Conservation (phyloP, 2,888 invertebrate species). For the Leucophora obtusa region DNA sequence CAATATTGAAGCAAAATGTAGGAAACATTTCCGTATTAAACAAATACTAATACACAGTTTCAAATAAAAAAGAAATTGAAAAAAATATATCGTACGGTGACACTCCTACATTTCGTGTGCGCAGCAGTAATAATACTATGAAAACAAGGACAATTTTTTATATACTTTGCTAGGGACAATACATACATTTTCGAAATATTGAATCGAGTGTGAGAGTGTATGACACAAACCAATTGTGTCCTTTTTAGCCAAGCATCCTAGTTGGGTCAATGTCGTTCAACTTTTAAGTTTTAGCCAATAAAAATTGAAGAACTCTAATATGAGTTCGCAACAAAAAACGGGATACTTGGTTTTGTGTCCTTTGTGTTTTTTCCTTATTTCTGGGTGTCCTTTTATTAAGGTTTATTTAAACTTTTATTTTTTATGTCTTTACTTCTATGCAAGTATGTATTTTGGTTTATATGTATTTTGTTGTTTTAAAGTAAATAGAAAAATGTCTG, state of each 20-base stretch:
- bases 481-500: constrained; percentile 52
- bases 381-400: constrained; percentile 4
- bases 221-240: constrained; percentile 70
- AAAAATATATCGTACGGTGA: constrained; percentile 48
- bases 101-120: constrained; percentile 65
- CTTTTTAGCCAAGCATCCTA: constrained; percentile 67
- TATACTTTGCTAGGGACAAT: constrained; percentile 58
- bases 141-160: constrained; percentile 61
- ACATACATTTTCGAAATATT: constrained; percentile 13
- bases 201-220: constrained; percentile 44
- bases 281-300: constrained; percentile 69
- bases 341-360: not conserved
- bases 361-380: not conserved
- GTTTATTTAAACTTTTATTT: not conserved
- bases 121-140: constrained; percentile 63
- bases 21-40: constrained; percentile 33
- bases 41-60: constrained; percentile 47
- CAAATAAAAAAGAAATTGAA: not conserved
- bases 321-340: constrained; percentile 6
- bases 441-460: not conserved
- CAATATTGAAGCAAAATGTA: constrained; percentile 15
- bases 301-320: constrained; percentile 64
- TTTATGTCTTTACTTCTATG: not conserved
- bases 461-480: constrained; percentile 27
- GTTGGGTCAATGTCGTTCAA: constrained; percentile 68